These are phyloP conservation scores for Cacoxenus indagator DNA, from an alignment of 2,888 invertebrate species.

Conservation along the genomic window DNA sequence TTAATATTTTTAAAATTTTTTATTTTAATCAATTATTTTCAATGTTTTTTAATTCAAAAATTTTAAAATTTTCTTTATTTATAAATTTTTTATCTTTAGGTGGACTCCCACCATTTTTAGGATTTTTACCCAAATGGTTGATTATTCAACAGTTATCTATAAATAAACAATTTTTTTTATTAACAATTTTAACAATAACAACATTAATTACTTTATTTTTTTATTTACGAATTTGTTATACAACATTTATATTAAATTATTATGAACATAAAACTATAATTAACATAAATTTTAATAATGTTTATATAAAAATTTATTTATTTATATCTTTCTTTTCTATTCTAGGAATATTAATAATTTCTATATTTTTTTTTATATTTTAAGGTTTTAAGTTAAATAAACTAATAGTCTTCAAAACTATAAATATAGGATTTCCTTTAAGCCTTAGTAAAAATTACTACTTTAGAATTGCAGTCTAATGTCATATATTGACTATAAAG, in stretches of 20 bases:
- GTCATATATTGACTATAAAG: slow-evolving; percentile 71
- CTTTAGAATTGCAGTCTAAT: slow-evolving; percentile 77
- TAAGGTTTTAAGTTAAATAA: slow-evolving; percentile 72
- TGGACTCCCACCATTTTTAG: slow-evolving; percentile 75
- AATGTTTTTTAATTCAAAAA: too few relatives aligned
- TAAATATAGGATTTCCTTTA: slow-evolving; percentile 73
- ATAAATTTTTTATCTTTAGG: slow-evolving; percentile 75
- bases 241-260: too few relatives aligned
- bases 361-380: slow-evolving; percentile 1
- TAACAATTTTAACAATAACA: slow-evolving; percentile 71
- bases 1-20: too few relatives aligned
- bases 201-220: too few relatives aligned
- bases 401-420: slow-evolving; percentile 76
- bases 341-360: too few relatives aligned
- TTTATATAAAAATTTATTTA: too few relatives aligned
- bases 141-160: slow-evolving; percentile 73
- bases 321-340: too few relatives aligned
- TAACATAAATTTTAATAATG: too few relatives aligned
- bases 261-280: too few relatives aligned
- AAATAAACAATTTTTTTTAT: slow-evolving; percentile 70
- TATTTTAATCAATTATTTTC: too few relatives aligned
- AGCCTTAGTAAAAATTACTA: slow-evolving; percentile 75
- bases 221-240: too few relatives aligned
- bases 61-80: too few relatives aligned
- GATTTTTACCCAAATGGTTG: slow-evolving; percentile 77